Evolutionary conservation across 2,888 invertebrate genomes (phyloP).

Genomic region (Matsumyia berberina): DNA sequence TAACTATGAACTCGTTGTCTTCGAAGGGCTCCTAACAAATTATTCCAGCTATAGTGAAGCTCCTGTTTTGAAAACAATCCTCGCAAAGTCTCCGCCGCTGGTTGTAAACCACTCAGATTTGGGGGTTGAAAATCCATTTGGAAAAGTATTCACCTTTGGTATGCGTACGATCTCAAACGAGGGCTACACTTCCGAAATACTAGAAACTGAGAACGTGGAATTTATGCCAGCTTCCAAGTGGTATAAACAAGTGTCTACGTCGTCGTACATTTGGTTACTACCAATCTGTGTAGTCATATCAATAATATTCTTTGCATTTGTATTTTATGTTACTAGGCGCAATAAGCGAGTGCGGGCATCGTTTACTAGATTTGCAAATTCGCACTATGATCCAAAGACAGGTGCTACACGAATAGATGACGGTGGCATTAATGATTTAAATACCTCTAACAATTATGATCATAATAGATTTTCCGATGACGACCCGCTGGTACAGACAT

Average conservation of each 20-base stretch:
- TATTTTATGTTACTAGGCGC: constrained; percentile 87
- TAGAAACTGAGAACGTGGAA: constrained; percentile 78
- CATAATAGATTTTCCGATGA: constrained; percentile 96
- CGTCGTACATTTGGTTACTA: constrained; percentile 63
- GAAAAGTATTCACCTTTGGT: constrained; percentile 87
- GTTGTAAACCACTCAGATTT: constrained; percentile 78
- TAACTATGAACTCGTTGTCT: constrained; percentile 88
- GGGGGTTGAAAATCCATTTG: constrained; percentile 85
- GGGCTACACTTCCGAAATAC: constrained; percentile 78
- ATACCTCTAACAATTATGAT: constrained; percentile 94
- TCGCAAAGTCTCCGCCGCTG: constrained; percentile 85
- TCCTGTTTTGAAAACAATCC: constrained; percentile 80
- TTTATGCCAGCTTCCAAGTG: constrained; percentile 77
- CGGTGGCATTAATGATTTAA: constrained; percentile 89
- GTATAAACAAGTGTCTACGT: constrained; percentile 63
- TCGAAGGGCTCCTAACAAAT: constrained; percentile 85
- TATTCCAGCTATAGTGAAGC: constrained; percentile 84
- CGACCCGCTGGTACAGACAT: constrained; percentile 90
- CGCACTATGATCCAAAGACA: constrained; percentile 93
- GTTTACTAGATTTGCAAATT: constrained; percentile 92
- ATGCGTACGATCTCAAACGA: constrained; percentile 86
- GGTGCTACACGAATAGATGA: constrained; percentile 94
- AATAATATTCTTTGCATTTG: constrained; percentile 85
- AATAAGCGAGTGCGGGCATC: constrained; percentile 91
- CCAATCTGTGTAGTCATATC: constrained; percentile 84